Percentiles rank a stretch among this genome's conserved stretches.
phyloP scores from a whole-genome alignment of 2,113 vertebrate genomes.

The Onychostruthus taczanowskii region DNA sequence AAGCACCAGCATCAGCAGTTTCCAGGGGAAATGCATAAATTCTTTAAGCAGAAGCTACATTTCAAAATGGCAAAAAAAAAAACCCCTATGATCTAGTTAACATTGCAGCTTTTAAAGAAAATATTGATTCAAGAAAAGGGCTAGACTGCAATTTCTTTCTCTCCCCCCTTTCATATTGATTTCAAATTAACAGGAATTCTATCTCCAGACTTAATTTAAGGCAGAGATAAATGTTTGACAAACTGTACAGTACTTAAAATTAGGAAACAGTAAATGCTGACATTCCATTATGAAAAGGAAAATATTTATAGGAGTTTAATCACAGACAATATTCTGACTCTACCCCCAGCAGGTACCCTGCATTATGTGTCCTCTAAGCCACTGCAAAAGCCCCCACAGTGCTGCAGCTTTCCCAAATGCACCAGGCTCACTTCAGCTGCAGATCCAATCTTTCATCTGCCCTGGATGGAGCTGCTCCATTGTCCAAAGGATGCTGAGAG shows the following conservation, averaged over 20 bases:
- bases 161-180: not conserved
- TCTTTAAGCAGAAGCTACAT: not conserved
- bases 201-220: conserved; percentile 19
- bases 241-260: conserved; percentile 9
- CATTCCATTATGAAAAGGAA: not conserved
- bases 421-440: not conserved
- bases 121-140: conserved; percentile 33
- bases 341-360: fast-evolving
- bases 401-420: not conserved
- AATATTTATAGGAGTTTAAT: not conserved
- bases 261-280: conserved; percentile 17
- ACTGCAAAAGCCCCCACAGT: not conserved
- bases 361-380: not conserved
- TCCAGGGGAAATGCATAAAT: not conserved
- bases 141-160: conserved; percentile 16
- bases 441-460: not conserved
- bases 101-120: conserved; percentile 45
- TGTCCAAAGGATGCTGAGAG: not conserved
- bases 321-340: not conserved
- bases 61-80: conserved; percentile 35
- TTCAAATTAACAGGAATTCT: conserved; percentile 52
- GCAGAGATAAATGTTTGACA: conserved; percentile 1
- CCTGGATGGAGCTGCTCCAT: not conserved
- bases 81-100: not conserved
- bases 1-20: not conserved